These are phyloP conservation scores for Gephyroberyx darwinii DNA, from an alignment of 2,797 vertebrate species.

Conservation along the genomic window DNA sequence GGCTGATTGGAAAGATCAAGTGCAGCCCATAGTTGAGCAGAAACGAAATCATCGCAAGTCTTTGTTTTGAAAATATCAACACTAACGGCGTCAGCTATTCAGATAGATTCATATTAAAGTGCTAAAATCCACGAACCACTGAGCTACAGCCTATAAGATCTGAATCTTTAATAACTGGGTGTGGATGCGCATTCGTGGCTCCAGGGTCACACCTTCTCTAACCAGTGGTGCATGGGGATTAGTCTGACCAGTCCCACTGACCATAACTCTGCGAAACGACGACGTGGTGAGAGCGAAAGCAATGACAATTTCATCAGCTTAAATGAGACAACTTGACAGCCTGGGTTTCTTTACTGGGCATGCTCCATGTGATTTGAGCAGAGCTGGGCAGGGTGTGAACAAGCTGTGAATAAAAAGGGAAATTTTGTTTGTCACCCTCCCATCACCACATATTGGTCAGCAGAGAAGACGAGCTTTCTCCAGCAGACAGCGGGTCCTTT, in stretches of 20 bases:
- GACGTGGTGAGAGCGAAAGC: constrained; percentile 17
- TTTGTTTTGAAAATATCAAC: not conserved
- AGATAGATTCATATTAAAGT: not conserved
- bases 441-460: constrained; percentile 21
- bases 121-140: not conserved
- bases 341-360: constrained; percentile 61
- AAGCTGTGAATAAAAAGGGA: not conserved
- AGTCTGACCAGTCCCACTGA: constrained; percentile 19
- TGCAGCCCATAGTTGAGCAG: constrained; percentile 9
- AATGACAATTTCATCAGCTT: constrained; percentile 22
- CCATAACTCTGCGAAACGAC: constrained; percentile 17
- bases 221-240: constrained; percentile 46
- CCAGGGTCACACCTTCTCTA: constrained; percentile 62
- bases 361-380: constrained; percentile 61
- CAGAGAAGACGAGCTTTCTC: not conserved
- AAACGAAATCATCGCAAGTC: not conserved
- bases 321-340: constrained; percentile 51
- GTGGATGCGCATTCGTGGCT: constrained; percentile 54
- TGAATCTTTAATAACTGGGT: constrained; percentile 20
- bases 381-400: constrained; percentile 50
- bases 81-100: not conserved
- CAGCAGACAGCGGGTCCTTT: constrained; percentile 11
- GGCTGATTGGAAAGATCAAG: constrained; percentile 14
- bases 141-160: not conserved
- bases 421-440: constrained; percentile 29